Percentiles rank a stretch among this genome's conserved stretches.
These are phyloP conservation scores for Gasterosteus nipponicus DNA, from an alignment of 2,113 vertebrate species.

Conservation along the genomic window DNA sequence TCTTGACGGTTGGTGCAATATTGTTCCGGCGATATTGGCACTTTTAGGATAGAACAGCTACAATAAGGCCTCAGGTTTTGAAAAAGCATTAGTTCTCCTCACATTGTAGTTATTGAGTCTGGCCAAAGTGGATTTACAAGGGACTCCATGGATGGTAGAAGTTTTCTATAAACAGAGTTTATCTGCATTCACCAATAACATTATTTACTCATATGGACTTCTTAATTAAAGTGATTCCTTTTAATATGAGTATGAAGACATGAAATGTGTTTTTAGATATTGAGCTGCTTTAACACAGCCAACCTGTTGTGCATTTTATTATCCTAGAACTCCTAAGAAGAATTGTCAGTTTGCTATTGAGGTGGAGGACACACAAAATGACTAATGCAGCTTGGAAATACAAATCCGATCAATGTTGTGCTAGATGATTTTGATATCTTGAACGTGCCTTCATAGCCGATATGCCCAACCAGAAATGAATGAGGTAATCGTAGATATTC, in stretches of 20 bases:
- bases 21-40: not conserved
- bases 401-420: not conserved
- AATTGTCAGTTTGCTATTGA: not conserved
- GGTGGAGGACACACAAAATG: not conserved
- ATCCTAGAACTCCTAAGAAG: not conserved
- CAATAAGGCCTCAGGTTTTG: not conserved
- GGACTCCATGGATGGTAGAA: not conserved
- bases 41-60: not conserved
- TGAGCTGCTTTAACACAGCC: not conserved
- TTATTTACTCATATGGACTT: not conserved
- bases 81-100: not conserved
- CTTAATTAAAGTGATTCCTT: not conserved
- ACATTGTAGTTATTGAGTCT: not conserved
- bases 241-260: not conserved
- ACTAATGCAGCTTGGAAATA: constrained; percentile 5
- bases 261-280: not conserved
- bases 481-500: not conserved
- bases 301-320: not conserved
- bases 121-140: not conserved
- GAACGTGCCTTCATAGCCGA: not conserved
- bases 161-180: not conserved
- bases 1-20: no score
- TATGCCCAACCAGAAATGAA: constrained; percentile 8
- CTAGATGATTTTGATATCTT: not conserved
- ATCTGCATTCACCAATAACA: not conserved